Percentiles rank a stretch among this genome's conserved stretches.
phyloP scores from a whole-genome alignment of 1,140 invertebrate species.

The Fopius arisanus region DNA sequence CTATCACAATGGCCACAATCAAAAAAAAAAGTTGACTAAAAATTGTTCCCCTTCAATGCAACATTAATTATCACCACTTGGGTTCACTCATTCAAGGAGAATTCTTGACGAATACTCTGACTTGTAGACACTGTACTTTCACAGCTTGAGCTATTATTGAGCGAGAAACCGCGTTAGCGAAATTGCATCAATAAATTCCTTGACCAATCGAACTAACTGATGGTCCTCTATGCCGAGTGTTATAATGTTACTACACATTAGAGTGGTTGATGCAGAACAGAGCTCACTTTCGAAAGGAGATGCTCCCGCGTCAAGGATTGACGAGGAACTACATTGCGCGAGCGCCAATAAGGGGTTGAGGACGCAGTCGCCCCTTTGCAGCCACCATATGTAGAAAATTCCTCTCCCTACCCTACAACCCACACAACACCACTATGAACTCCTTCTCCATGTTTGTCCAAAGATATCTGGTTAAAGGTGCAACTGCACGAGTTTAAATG shows the following conservation, averaged over 20 bases:
- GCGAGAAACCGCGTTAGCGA: too few species aligned
- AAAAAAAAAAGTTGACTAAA: too few species aligned
- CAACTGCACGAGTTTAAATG: background rate
- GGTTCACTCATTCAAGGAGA: too few species aligned
- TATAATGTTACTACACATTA: background rate
- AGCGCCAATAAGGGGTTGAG: constrained; percentile 48
- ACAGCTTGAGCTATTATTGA: too few species aligned
- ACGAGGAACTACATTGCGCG: constrained; percentile 59
- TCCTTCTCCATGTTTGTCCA: background rate
- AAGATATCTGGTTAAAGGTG: constrained; percentile 30
- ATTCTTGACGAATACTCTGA: too few species aligned
- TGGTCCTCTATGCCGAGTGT: too few species aligned
- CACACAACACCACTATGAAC: constrained; percentile 30
- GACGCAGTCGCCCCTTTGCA: constrained; percentile 52
- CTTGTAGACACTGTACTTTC: too few species aligned
- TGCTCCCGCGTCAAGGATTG: constrained; percentile 56
- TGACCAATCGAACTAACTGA: too few species aligned
- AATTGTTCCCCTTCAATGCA: too few species aligned
- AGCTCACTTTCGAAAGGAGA: constrained; percentile 49
- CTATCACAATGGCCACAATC: too few species aligned
- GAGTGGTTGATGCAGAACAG: constrained; percentile 26
- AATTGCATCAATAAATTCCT: too few species aligned
- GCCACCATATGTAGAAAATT: constrained; percentile 17
- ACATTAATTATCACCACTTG: too few species aligned
- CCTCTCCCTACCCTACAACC: constrained; percentile 27